phyloP scores from a whole-genome alignment of 2,797 vertebrate species.

The Tenualosa ilisha region DNA sequence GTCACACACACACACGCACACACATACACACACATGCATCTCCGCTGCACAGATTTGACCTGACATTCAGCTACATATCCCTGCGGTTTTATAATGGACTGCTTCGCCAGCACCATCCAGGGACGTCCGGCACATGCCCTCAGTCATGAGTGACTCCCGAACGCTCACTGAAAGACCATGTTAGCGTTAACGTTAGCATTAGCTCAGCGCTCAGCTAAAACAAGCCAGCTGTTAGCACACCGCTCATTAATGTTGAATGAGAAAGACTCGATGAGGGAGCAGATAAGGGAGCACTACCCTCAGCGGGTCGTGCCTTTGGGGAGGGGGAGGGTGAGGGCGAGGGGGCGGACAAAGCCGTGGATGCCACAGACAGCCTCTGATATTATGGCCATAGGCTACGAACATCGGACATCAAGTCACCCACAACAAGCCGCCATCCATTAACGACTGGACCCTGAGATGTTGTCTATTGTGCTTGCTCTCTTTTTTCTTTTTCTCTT shows the following conservation, averaged over 20 bases:
- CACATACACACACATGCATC: not conserved
- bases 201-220: not conserved
- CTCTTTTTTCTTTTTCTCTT: not conserved
- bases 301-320: not conserved
- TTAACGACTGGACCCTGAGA: not conserved
- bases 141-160: not conserved
- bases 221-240: not conserved
- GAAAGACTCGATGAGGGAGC: not conserved
- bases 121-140: not conserved
- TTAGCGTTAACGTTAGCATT: not conserved
- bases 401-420: not conserved
- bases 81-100: not conserved
- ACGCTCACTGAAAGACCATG: too few species aligned
- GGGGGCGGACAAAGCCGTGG: not conserved
- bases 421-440: not conserved
- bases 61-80: not conserved
- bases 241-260: conserved; percentile 4
- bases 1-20: too few species aligned
- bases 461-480: not conserved
- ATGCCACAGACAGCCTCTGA: not conserved
- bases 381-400: not conserved
- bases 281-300: not conserved
- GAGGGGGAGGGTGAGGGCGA: too few species aligned
- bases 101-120: not conserved
- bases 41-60: not conserved